Base-by-base conservation (phyloP, 35 echinoderm and acorn worm genomes). In the Ophioderma brevispina region DNA sequence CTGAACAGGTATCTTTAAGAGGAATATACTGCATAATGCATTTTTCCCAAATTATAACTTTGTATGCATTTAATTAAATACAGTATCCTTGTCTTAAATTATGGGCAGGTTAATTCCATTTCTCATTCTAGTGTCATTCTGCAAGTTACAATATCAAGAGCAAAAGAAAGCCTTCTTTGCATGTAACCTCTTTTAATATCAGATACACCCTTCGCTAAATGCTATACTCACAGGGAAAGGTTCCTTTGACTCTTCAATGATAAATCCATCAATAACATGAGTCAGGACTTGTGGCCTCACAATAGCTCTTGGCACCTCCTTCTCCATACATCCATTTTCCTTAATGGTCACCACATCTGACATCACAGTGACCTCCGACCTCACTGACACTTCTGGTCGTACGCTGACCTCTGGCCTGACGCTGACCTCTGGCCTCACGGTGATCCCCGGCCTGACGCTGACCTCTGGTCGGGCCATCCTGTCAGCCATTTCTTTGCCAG, bases 241-340 rank as follows among this genome's bases (percentile, higher is more conserved):
- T 76, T 98, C 96, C 55, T 95, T 91, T 25, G 96, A 95, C 78
- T 98, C 96, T 76, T 98, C 96, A 59, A 98, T 98, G 84, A 98
- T 92, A 79, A 98, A 98, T 3, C 96, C 96, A 80, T 98, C 96
- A 50, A 98, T 98, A 49, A 98, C 87, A 59, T 98, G 96, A 32
- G 96, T 98, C n/a, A 98, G 88, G 18, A 98, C 78, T 49, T 95
- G 93, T 0, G 96, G 96, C 59, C 92, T 98, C 55, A 98, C 96
- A 25, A 98, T 76, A 25, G 96, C 96, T 59, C 85, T 92, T 10
- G 93, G 96, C 39, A 94, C 81, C 30, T 98, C 90, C 36, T 88
- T 84, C 40, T 89, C 80, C 59, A 88, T 80, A 37, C 76, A 70
- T 1, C 59, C 90, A 32, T 88, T 84, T 35, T 89, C 80, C 59